Evolutionary conservation across 2,113 vertebrate genomes (phyloP), one percentile per base, ranked within the genome.

Genomic region (Lathamus discolor): DNA sequence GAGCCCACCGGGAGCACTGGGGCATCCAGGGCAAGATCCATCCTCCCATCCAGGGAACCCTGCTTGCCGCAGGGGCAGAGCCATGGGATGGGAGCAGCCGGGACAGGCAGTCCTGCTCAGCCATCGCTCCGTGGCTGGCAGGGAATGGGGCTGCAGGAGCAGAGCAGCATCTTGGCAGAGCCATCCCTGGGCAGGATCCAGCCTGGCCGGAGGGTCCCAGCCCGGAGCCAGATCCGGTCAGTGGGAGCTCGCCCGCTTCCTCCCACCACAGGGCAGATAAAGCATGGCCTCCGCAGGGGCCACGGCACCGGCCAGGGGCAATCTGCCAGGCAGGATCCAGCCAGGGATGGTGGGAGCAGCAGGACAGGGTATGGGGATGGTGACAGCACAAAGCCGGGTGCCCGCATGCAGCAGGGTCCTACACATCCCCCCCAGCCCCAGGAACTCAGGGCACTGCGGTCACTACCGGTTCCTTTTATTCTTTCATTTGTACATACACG

Each of bases 401-500:
- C 78, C 37, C 35, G 4, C 0, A 3, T 31, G 27, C 49, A 19
- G 68, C 62, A 5, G 64, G 64, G 15, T 5, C 61, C 17, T 55
- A 41, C 35, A 17, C 17, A 0, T 20, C 0, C 41, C 75, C 22
- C 59, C 13, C 35, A 88, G 83, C 51, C 82, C 49, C 33, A 90
- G 86, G 80, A 88, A 93, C 27, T 54, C 76, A 79, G 55, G 81
- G 82, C 55, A 22, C 76, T 1, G 62, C 43, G 1, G 73, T 96
- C 95, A 91, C 96, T 97, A 96, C 69, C 41, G 11, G 48, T 86
- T 78, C 92, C 83, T 95, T 97, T 96, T 96, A 96, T 97, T 97
- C 95, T 88, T 89, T 49, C 83, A 2, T 95, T 92, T 94, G 90
- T 95, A 96, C 95, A 95, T 86, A 96, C 76, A 93, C 0, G 11